phyloP scores from a whole-genome alignment of 2,113 vertebrate genomes.

The Elaphurus davidianus region DNA sequence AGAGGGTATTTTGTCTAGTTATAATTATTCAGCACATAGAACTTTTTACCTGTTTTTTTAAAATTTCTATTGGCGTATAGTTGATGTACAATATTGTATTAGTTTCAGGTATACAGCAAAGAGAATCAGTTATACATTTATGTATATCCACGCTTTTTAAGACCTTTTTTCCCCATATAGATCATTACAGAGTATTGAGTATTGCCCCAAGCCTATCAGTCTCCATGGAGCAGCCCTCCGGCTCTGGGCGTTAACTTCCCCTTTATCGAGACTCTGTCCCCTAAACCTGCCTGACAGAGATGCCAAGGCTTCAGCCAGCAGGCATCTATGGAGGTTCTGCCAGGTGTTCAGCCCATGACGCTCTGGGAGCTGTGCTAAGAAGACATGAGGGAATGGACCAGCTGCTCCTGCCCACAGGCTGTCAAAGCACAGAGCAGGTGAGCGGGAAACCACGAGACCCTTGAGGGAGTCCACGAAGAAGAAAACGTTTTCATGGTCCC shows the following conservation, averaged over 20 bases:
- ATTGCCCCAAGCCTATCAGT: background rate
- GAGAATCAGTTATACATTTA: background rate
- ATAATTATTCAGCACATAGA: background rate
- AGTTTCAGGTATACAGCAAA: background rate
- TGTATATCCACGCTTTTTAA: background rate
- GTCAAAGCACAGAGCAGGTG: background rate
- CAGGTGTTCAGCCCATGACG: background rate
- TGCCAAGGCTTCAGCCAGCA: background rate
- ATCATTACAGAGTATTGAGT: background rate
- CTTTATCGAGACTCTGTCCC: background rate
- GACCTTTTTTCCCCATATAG: background rate
- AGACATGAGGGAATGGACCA: background rate
- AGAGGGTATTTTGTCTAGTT: background rate
- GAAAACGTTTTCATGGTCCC: background rate
- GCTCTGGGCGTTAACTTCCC: background rate
- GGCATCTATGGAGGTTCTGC: background rate
- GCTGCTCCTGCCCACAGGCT: background rate
- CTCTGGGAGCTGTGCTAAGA: background rate
- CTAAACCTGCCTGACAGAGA: background rate
- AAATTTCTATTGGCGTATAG: background rate
- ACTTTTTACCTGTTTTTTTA: background rate
- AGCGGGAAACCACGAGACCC: background rate
- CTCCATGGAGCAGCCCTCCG: background rate
- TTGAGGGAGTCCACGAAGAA: background rate
- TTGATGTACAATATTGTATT: background rate